These are phyloP conservation scores for Philopotamus ludificatus DNA, from an alignment of 1,140 invertebrate species.

Conservation along the genomic window DNA sequence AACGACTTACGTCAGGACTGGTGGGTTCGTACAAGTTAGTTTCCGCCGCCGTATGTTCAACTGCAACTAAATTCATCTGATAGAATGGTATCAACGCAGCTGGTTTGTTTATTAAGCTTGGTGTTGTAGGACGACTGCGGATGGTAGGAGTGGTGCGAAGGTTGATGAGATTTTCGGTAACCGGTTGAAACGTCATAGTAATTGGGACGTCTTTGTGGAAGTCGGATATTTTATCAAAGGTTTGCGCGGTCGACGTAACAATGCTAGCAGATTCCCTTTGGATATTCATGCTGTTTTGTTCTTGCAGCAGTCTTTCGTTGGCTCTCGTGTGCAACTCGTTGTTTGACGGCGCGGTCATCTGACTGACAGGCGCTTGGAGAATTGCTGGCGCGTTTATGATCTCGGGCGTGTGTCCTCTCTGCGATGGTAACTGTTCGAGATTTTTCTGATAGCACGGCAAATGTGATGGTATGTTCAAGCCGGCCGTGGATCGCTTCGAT, in stretches of 20 bases:
- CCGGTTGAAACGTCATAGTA: conserved; percentile 60
- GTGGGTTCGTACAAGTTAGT: conserved; percentile 58
- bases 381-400: conserved; percentile 45
- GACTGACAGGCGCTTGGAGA: conserved; percentile 47
- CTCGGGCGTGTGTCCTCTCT: conserved; percentile 56
- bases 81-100: conserved; percentile 65
- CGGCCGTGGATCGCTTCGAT: conserved; percentile 49
- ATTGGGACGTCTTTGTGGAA: conserved; percentile 48
- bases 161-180: conserved; percentile 54
- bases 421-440: conserved; percentile 57
- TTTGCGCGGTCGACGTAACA: conserved; percentile 11
- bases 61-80: conserved; percentile 64
- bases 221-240: conserved; percentile 34
- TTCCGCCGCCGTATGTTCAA: conserved; percentile 58
- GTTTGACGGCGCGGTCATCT: conserved; percentile 44
- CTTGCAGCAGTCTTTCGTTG: conserved; percentile 43
- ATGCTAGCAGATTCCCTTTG: conserved; percentile 38
- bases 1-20: conserved; percentile 57
- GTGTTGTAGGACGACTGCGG: conserved; percentile 58
- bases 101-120: conserved; percentile 65
- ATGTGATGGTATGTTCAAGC: conserved; percentile 58
- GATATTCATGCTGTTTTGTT: conserved; percentile 23
- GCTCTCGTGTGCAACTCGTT: conserved; percentile 43
- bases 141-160: conserved; percentile 49
- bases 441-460: conserved; percentile 64